Evolutionary conservation across 2,888 invertebrate genomes (phyloP), one percentile per base, ranked within the genome.

Genomic region (Adelognathus sp.): DNA sequence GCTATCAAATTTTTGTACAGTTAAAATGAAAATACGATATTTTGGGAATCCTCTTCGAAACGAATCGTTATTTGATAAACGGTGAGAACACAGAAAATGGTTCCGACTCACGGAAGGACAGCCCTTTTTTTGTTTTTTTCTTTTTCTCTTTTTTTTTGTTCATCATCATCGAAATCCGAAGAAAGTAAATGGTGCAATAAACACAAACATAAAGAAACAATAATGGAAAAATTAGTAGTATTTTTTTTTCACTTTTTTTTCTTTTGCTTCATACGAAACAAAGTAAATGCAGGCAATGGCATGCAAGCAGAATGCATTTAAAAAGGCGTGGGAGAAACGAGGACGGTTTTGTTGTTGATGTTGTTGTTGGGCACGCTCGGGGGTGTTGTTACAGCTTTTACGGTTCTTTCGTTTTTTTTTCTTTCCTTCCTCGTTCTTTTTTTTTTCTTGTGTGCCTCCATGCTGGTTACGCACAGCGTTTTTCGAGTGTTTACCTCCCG

Each of bases 61-160:
- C 39, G 39, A 16, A 39, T 44, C 39, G 52, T 56, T 46, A 6
- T 18, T 46, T 21, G 46, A 21, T 11, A 58, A 75, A 73, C 56
- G 75, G 52, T 67, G 39, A 80, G 64, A 85, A 87, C 86, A 87
- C 88, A 78, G 85, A 87, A 87, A 88, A 88, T 83, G 90, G n/a
- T 90, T 92, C 93, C 93, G 94, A 95, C 94, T 95, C 94, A 94
- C 94, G 94, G 94, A 93, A 93, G 94, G 94, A 94, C 95, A 95
- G 95, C 95, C 95, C 95, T 95, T 88, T 88, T 87, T 86, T 79
- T 79, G n/a, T 71, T 84, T 79, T 46, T n/a, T n/a, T n/a, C n/a
- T n/a, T n/a, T n/a, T n/a, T n/a, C n/a, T n/a, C n/a, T n/a, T 41
- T 36, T 74, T 69, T 79, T 79, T 82, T 82, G 79, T 81, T 84